These are phyloP conservation scores for Andrena trimmerana DNA, from an alignment of 2,888 invertebrate genomes.

Conservation along the genomic window DNA sequence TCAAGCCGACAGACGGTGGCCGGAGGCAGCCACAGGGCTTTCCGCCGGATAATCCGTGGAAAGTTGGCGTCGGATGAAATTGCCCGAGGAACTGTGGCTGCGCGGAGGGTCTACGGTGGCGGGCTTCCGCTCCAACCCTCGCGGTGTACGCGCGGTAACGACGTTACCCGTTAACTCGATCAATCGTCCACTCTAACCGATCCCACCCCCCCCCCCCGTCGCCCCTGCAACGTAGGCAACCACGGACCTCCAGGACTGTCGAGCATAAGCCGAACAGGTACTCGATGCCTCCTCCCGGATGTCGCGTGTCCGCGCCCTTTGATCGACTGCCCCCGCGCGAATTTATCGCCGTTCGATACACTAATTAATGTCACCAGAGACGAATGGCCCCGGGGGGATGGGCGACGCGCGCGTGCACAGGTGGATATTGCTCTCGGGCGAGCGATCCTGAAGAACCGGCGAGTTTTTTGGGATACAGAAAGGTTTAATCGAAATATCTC, in stretches of 20 bases:
- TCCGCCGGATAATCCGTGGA: slow-evolving; percentile 79
- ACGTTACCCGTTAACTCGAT: slow-evolving; percentile 82
- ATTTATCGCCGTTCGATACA: slow-evolving; percentile 81
- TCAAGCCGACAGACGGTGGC: slow-evolving; percentile 33
- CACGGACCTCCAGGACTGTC: slow-evolving; percentile 65
- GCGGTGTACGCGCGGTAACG: slow-evolving; percentile 75
- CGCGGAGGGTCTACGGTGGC: slow-evolving; percentile 57
- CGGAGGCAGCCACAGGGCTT: slow-evolving; percentile 60
- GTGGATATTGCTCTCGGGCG: no score
- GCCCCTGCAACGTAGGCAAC: slow-evolving; percentile 26
- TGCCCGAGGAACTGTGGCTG: slow-evolving; percentile 77
- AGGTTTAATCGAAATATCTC: no score
- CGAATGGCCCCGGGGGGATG: background rate
- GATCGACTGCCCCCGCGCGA: slow-evolving; percentile 69
- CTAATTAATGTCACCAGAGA: slow-evolving; percentile 49
- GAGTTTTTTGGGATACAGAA: no score
- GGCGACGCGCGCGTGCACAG: background rate
- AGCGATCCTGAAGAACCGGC: no score
- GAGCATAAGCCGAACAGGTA: slow-evolving; percentile 74
- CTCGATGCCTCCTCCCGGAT: slow-evolving; percentile 65
- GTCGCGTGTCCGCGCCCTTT: slow-evolving; percentile 63
- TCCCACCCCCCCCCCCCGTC: background rate
- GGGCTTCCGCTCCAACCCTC: slow-evolving; percentile 75
- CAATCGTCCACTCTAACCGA: slow-evolving; percentile 74
- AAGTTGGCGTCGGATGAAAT: slow-evolving; percentile 81